phyloP scores from a whole-genome alignment of 1,140 invertebrate species.

The Neomicropteryx cornuta region DNA sequence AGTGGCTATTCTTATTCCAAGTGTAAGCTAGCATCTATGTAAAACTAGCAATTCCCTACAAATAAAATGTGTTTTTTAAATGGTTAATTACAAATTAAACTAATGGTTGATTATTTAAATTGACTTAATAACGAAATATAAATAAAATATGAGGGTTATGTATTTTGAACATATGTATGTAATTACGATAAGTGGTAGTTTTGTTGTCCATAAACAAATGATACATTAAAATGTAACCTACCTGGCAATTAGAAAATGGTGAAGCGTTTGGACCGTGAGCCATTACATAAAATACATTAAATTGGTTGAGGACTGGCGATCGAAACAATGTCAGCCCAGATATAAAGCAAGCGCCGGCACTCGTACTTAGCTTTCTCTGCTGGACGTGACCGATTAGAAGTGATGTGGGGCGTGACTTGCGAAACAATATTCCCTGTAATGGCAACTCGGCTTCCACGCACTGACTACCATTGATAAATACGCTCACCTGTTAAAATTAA shows the following conservation, averaged over 20 bases:
- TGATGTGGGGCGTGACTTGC: constrained; percentile 33
- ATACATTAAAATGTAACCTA: no score
- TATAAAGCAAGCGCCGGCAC: constrained; percentile 18
- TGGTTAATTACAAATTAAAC: no score
- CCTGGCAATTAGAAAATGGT: constrained; percentile 11
- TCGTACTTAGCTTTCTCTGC: constrained; percentile 5
- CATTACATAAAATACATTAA: constrained; percentile 27
- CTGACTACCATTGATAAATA: constrained; percentile 37
- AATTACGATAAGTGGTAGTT: no score
- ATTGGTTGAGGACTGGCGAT: constrained; percentile 18
- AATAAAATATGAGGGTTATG: no score
- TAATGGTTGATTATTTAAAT: no score
- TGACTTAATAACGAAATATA: no score
- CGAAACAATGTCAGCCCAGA: constrained; percentile 22
- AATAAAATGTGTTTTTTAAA: no score
- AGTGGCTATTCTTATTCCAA: no score
- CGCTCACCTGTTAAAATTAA: constrained; percentile 26
- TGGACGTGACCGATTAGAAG: constrained; percentile 34
- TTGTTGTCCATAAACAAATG: no score
- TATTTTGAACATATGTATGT: no score
- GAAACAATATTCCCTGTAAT: constrained; percentile 37
- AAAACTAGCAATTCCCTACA: background rate
- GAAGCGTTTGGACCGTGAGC: constrained; percentile 23
- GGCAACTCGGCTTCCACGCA: constrained; percentile 26
- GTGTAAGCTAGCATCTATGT: constrained; percentile 1